Percentiles rank a stretch among this genome's conserved stretches.
These are phyloP conservation scores for Cyprinodon brontotheroides DNA, from an alignment of 2,113 vertebrate species.

Conservation along the genomic window DNA sequence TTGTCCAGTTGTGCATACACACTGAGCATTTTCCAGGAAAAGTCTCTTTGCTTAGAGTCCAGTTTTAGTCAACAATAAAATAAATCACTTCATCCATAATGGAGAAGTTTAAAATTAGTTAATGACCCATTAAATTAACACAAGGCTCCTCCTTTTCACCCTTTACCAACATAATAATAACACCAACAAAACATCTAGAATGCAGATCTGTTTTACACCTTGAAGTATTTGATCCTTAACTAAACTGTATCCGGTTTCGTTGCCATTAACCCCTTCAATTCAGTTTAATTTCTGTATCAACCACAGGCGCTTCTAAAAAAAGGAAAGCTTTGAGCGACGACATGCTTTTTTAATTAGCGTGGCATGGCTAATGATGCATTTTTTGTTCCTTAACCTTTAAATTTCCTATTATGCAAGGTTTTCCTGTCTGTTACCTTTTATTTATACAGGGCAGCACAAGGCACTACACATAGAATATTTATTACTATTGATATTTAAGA, in stretches of 20 bases:
- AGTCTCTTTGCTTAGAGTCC: not conserved
- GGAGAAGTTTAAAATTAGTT: not conserved
- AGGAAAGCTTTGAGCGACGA: not conserved
- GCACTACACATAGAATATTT: not conserved
- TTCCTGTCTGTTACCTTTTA: not conserved
- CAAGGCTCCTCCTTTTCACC: not conserved
- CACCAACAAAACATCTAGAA: not conserved
- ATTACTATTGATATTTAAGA: not conserved
- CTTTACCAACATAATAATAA: not conserved
- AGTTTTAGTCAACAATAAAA: conserved; percentile 8
- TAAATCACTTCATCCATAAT: not conserved
- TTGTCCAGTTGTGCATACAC: not conserved
- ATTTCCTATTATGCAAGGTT: not conserved
- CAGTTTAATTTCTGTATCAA: conserved; percentile 21
- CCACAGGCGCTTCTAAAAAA: conserved; percentile 17
- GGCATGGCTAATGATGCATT: not conserved
- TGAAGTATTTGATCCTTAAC: conserved; percentile 13
- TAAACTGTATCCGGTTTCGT: no score
- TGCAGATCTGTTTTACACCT: conserved; percentile 6
- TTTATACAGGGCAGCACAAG: not conserved
- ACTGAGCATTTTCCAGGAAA: not conserved
- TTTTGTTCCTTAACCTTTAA: not conserved
- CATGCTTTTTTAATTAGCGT: not conserved
- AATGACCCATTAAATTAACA: not conserved
- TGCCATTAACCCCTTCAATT: conserved; percentile 18